Evolutionary conservation across 2,113 vertebrate species (phyloP).

Genomic region (Micronycteris hirsuta): DNA sequence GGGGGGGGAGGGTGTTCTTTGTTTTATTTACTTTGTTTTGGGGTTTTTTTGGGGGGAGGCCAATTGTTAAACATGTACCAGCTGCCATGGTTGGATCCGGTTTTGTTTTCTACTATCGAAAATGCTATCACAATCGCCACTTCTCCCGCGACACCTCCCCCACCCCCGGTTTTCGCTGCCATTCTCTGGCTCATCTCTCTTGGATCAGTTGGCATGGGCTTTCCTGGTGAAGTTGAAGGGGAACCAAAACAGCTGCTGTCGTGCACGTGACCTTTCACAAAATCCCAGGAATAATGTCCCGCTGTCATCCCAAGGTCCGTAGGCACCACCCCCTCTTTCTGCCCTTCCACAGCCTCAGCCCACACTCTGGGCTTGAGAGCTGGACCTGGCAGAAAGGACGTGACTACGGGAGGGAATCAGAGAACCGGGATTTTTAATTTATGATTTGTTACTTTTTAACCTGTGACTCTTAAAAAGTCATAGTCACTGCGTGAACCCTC

Average conservation of each 20-base stretch:
- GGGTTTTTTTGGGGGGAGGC: not conserved
- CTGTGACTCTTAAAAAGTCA: not conserved
- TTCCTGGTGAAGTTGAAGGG: not conserved
- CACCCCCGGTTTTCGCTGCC: not conserved
- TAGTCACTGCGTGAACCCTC: not conserved
- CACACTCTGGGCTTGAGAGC: not conserved
- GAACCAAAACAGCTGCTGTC: not conserved
- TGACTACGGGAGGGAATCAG: not conserved
- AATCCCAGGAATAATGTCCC: not conserved
- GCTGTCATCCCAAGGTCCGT: not conserved
- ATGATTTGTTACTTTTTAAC: not conserved
- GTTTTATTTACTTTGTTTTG: not conserved
- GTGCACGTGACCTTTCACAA: not conserved
- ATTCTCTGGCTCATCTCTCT: not conserved
- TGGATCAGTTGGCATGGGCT: not conserved
- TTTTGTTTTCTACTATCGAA: not conserved
- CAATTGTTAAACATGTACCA: not conserved
- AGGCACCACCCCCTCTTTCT: not conserved
- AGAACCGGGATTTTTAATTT: not conserved
- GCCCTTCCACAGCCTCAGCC: not conserved
- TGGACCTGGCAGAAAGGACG: accelerated
- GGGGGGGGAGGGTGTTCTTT: not conserved
- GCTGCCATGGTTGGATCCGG: not conserved
- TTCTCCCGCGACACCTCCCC: not conserved
- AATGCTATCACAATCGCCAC: not conserved